Evolutionary conservation across 2,797 vertebrate genomes (phyloP).

Genomic region (Pipistrellus pygmaeus): DNA sequence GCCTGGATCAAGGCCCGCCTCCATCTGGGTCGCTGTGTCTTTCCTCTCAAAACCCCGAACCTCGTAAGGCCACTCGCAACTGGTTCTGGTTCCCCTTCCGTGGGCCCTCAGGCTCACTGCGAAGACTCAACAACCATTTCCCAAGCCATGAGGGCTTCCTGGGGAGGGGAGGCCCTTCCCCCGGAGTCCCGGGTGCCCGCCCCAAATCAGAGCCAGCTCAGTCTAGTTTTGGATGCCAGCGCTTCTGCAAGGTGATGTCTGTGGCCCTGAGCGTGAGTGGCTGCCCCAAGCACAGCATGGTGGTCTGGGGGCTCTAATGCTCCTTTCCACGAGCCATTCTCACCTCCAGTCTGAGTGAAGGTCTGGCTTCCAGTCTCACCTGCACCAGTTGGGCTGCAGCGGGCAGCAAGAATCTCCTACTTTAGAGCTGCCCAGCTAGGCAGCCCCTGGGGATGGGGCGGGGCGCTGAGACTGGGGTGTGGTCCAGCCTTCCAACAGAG

Average conservation of each 20-base stretch:
- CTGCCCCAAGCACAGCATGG: too few relatives aligned
- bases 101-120: not conserved
- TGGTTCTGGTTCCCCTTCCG: not conserved
- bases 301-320: not conserved
- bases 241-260: not conserved
- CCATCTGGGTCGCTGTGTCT: not conserved
- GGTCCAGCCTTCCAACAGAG: not conserved
- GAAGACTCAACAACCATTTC: not conserved
- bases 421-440: not conserved
- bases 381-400: not conserved
- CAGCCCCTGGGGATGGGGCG: too few relatives aligned
- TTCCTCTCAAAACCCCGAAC: not conserved
- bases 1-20: not conserved
- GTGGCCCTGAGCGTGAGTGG: not conserved
- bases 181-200: fast-evolving
- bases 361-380: not conserved
- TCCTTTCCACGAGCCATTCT: not conserved
- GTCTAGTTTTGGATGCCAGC: not conserved
- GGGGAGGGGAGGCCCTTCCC: not conserved
- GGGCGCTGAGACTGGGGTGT: too few relatives aligned
- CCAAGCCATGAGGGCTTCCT: not conserved
- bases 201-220: not conserved
- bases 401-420: not conserved
- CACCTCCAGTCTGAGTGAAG: not conserved
- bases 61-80: not conserved